Base-by-base conservation (phyloP, 2,888 invertebrate genomes). In the Buathra laborator region DNA sequence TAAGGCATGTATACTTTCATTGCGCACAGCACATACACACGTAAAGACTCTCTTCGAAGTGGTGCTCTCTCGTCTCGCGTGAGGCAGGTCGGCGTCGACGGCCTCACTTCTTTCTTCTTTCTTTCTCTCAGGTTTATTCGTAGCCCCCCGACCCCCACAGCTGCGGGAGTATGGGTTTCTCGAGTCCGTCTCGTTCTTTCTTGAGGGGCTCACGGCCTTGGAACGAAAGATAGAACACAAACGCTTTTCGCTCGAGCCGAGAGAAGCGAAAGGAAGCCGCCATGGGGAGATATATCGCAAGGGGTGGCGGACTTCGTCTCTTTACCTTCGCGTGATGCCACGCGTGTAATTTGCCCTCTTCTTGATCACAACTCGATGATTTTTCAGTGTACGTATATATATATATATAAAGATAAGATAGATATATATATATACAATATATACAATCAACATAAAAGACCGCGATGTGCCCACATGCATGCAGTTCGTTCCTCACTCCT, bases 291-390 rank as follows among this genome's bases (percentile, higher is more conserved):
- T 62, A 70, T 62, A 80, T 62, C 62, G 29, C 32, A 46, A 48
- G 74, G 70, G 62, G 56, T 74, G 74, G 74, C 44, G 62, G 74
- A 19, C 29, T 70, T 16, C 68, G 16, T 75, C 80, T 68, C 48
- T 53, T 80, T 56, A 67, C 85, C 84, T 87, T 88, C 81, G 87
- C 87, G 88, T 87, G 80, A 67, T 79, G 75, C 70, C 79, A 81
- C 77, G 82, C 82, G 51, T 81, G 82, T 32, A 86, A 87, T 87
- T 88, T 86, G 79, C 79, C 71, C 71, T 51, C 32, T 44, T 43
- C 43, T 10, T 62, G 68, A 78, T 78, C 68, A 68, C 62, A 46
- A 68, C 78, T 75, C 78, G 74, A 74, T 83, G 83, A 62, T 46
- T 75, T 64, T 56, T 56, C 56, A 56, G 12, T 24, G 4, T 9